Evolutionary conservation across 1,140 invertebrate genomes (phyloP).

Genomic region (Halictus rubicundus): DNA sequence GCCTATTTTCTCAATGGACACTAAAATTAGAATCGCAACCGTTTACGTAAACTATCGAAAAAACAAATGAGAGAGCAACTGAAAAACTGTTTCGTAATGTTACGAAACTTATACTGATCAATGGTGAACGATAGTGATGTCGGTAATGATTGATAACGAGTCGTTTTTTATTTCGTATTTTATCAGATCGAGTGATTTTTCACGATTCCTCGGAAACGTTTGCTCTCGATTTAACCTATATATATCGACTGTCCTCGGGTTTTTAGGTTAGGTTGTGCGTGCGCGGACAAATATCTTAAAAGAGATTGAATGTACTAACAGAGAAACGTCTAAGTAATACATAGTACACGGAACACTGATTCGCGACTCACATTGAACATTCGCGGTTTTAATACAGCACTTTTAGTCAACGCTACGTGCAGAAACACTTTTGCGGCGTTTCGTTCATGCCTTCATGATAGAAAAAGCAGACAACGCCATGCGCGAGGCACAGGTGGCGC

Average conservation of each 20-base stretch:
- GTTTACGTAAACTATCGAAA: constrained; percentile 29
- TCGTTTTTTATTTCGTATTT: not conserved
- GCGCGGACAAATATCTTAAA: not conserved
- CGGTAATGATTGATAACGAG: not conserved
- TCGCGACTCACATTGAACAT: constrained; percentile 55
- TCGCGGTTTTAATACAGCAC: constrained; percentile 32
- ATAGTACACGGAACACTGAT: constrained; percentile 64
- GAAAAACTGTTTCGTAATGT: not conserved
- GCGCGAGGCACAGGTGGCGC: not conserved
- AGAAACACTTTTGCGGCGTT: constrained; percentile 26
- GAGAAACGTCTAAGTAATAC: constrained; percentile 76
- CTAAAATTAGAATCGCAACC: not conserved
- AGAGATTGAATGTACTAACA: constrained; percentile 75
- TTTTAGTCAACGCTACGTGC: constrained; percentile 6
- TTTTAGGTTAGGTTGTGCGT: constrained; percentile 32
- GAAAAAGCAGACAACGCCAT: constrained; percentile 3
- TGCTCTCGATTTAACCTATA: not conserved
- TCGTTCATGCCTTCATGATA: constrained; percentile 13
- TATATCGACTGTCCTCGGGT: not conserved
- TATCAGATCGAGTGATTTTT: not conserved
- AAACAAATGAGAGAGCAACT: not conserved
- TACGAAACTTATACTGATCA: not conserved
- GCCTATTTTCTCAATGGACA: not conserved
- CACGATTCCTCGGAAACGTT: not conserved
- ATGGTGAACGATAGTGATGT: not conserved